These are phyloP conservation scores for Drosophila pseudotakahashii DNA, from an alignment of 2,888 invertebrate genomes.

Conservation along the genomic window DNA sequence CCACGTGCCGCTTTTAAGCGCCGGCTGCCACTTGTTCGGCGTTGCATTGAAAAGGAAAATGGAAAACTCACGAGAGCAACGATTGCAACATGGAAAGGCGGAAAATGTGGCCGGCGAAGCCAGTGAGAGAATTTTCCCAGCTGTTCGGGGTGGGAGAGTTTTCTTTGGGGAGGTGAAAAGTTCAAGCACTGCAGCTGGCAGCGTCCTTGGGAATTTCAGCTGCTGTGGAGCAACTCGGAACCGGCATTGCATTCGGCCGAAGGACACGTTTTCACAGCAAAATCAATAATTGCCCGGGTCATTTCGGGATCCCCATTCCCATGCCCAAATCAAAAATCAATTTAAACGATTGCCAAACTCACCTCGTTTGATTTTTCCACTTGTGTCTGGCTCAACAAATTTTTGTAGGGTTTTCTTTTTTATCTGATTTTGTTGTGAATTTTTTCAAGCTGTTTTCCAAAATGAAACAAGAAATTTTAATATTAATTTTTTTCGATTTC, in stretches of 20 bases:
- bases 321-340: conserved; percentile 20
- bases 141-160: conserved; percentile 40
- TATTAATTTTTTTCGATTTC: conserved; percentile 3
- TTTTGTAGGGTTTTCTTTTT: conserved; percentile 16
- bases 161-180: conserved; percentile 45
- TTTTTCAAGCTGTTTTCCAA: conserved; percentile 40
- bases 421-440: conserved; percentile 3
- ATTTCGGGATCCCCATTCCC: conserved; percentile 4
- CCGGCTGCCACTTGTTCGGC: conserved; percentile 43
- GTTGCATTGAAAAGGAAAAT: conserved; percentile 49
- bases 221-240: conserved; percentile 48
- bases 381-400: conserved; percentile 49
- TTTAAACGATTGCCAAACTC: conserved; percentile 50
- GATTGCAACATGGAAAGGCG: conserved; percentile 52
- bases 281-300: conserved; percentile 61
- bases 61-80: conserved; percentile 45
- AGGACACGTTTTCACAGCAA: conserved; percentile 64
- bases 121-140: conserved; percentile 49
- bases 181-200: conserved; percentile 56
- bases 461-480: conserved; percentile 33
- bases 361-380: conserved; percentile 54
- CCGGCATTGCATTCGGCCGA: conserved; percentile 58
- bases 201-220: conserved; percentile 62
- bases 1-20: conserved; percentile 42
- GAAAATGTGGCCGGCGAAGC: conserved; percentile 46